Conservation (phyloP, 1,140 invertebrate species). For the Trichogramma pretiosum region DNA sequence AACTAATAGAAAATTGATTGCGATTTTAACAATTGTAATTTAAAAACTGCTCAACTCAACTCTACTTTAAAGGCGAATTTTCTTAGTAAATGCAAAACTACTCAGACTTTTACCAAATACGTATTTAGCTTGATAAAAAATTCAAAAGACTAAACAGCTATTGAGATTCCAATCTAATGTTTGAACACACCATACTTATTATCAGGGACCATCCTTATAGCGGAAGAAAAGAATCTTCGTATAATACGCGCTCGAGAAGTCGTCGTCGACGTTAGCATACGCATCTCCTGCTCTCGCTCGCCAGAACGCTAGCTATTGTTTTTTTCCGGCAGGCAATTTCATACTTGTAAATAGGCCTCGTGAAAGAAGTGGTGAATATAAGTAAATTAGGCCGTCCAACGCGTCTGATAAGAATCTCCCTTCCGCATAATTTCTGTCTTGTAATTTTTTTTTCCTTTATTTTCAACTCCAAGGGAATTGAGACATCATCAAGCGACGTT, state of each 20-base stretch:
- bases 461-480: constrained; percentile 32
- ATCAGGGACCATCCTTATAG: constrained; percentile 1
- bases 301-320: constrained; percentile 10
- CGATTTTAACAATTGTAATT: no score
- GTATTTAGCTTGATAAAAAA: neutral
- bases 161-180: neutral
- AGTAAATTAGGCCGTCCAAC: constrained; percentile 43
- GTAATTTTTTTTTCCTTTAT: constrained; percentile 23
- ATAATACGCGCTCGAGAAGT: neutral
- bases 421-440: constrained; percentile 10
- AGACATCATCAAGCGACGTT: constrained; percentile 35
- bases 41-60: no score
- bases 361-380: constrained; percentile 33
- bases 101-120: neutral
- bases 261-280: neutral
- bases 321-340: constrained; percentile 31
- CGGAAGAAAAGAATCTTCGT: constrained; percentile 4
- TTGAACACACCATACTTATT: constrained; percentile 1
- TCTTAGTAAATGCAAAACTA: neutral
- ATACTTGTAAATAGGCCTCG: constrained; percentile 38
- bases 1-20: no score
- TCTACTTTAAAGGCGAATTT: no score
- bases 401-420: constrained; percentile 38
- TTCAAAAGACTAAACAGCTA: neutral
- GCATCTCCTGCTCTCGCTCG: neutral